phyloP scores from a whole-genome alignment of 2,113 vertebrate genomes.

The Puntigrus tetrazona region DNA sequence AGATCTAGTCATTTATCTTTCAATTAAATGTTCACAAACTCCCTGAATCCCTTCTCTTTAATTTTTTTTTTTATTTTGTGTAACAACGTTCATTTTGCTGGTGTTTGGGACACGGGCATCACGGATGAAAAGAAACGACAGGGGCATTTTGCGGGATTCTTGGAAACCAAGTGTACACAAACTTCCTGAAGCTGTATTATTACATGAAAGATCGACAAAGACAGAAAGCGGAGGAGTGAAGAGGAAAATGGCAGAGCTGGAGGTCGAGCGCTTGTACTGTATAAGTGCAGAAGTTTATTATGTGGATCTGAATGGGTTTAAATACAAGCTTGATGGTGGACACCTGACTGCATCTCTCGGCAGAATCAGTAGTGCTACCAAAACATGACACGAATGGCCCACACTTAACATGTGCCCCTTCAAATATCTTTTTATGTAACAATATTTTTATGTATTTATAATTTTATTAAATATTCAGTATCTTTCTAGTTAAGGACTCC shows the following conservation, averaged over 20 bases:
- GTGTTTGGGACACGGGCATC: background rate
- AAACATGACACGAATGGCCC: background rate
- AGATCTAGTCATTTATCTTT: slow-evolving; percentile 28
- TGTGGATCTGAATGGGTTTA: background rate
- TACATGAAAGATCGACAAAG: slow-evolving; percentile 1
- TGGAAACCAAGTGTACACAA: background rate
- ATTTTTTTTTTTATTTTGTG: background rate
- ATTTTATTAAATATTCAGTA: background rate
- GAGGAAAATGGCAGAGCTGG: background rate
- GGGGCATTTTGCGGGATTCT: background rate
- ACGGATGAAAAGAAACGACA: slow-evolving; percentile 5
- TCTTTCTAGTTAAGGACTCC: background rate
- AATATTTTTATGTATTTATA: background rate
- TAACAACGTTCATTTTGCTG: background rate
- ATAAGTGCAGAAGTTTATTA: background rate
- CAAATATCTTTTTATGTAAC: background rate
- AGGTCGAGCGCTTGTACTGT: background rate
- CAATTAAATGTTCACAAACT: slow-evolving; percentile 29
- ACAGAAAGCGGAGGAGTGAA: slow-evolving; percentile 5
- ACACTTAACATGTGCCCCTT: background rate
- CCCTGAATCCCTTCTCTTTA: slow-evolving; percentile 4
- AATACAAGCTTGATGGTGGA: background rate
- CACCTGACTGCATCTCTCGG: background rate
- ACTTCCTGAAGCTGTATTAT: slow-evolving; percentile 1
- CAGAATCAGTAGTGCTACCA: background rate